Percentiles rank a stretch among this genome's conserved stretches.
Evolutionary conservation across 2,888 invertebrate genomes (phyloP).

Genomic region (Clostera curtula): DNA sequence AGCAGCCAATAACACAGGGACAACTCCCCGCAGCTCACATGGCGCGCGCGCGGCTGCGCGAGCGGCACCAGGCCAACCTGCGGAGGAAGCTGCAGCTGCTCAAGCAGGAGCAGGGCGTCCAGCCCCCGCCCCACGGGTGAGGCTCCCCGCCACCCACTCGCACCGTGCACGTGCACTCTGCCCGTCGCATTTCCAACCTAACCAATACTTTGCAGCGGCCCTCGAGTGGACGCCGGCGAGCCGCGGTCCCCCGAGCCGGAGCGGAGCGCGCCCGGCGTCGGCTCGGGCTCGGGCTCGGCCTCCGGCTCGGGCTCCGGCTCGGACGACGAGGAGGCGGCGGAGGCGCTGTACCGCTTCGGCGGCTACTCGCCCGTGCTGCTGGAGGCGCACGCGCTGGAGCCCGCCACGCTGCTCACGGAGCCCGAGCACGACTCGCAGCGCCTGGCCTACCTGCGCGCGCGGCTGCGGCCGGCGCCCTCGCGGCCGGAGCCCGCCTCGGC

Average conservation of each 20-base stretch:
- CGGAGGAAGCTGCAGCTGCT: conserved; percentile 90
- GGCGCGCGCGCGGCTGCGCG: conserved; percentile 92
- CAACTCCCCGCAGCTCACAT: conserved; percentile 84
- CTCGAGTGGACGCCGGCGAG: conserved; percentile 1
- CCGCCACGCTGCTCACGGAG: conserved; percentile 83
- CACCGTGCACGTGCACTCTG: too few relatives aligned
- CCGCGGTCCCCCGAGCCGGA: conserved; percentile 1
- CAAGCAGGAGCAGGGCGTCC: conserved; percentile 85
- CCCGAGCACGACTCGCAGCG: conserved; percentile 85
- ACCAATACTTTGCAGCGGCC: too few relatives aligned
- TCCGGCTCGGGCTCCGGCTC: conserved; percentile 17
- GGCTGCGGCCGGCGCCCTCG: conserved; percentile 73
- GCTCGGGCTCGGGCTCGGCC: conserved; percentile 15
- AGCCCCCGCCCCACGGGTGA: conserved; percentile 14
- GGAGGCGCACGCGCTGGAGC: conserved; percentile 75
- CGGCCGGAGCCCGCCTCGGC: conserved; percentile 76
- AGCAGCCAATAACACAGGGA: too few relatives aligned
- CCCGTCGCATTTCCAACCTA: too few relatives aligned
- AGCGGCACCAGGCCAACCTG: conserved; percentile 93
- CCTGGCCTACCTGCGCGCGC: conserved; percentile 81
- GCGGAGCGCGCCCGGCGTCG: conserved; percentile 11
- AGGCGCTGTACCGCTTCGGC: conserved; percentile 80
- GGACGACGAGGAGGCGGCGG: conserved; percentile 26
- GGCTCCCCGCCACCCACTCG: neutral
- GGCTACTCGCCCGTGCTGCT: conserved; percentile 89